These are phyloP conservation scores for Venustoraphidia nigricollis DNA, from an alignment of 2,888 invertebrate genomes.

Conservation along the genomic window DNA sequence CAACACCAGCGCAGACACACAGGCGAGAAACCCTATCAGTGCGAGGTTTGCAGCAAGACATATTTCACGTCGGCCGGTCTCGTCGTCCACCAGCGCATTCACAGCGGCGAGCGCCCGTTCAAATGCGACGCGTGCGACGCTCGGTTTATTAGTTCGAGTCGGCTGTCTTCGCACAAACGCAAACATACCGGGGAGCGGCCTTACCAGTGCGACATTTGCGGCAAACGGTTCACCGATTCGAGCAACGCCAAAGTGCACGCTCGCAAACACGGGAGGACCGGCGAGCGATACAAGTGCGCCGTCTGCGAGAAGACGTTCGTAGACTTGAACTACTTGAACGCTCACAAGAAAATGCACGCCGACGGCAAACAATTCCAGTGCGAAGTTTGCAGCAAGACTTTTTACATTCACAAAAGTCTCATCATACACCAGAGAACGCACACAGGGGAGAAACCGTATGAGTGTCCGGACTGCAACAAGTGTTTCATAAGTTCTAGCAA, in stretches of 20 bases:
- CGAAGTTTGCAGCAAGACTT: constrained; percentile 25
- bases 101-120: neutral
- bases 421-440: constrained; percentile 16
- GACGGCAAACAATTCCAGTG: constrained; percentile 19
- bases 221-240: constrained; percentile 9
- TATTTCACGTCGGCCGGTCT: neutral
- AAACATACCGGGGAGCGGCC: constrained; percentile 22
- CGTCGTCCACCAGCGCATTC: neutral
- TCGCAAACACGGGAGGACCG: too few species aligned
- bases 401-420: constrained; percentile 18
- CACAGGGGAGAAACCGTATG: neutral
- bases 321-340: constrained; percentile 29
- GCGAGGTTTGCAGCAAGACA: neutral
- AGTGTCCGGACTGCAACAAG: too few species aligned
- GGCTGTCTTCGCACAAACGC: constrained; percentile 31
- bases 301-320: constrained; percentile 25
- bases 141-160: constrained; percentile 28
- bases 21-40: constrained; percentile 15
- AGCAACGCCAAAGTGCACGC: too few species aligned
- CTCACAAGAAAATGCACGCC: constrained; percentile 30
- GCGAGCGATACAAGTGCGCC: constrained; percentile 13
- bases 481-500: too few species aligned
- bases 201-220: constrained; percentile 23
- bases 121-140: constrained; percentile 19
- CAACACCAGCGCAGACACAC: constrained; percentile 8